A percentile compares a stretch with the other conserved stretches of the same genome.
Evolutionary conservation across 2,797 vertebrate genomes (phyloP).

Genomic region (Chaetophractus vellerosus): DNA sequence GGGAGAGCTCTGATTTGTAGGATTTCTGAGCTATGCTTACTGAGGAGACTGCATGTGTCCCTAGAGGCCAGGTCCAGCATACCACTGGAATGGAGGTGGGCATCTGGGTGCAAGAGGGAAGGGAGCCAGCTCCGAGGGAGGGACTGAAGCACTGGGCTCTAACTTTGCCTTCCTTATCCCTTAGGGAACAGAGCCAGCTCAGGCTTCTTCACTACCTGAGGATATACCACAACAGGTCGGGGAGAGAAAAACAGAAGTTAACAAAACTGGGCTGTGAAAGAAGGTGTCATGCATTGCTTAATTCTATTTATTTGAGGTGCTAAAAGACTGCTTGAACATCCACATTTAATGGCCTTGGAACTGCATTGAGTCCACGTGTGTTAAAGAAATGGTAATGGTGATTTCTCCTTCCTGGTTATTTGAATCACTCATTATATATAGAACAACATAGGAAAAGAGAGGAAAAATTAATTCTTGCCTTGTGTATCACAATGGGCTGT

Average conservation of each 20-base stretch:
- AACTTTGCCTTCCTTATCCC: neutral
- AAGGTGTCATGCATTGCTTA: neutral
- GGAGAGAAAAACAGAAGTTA: neutral
- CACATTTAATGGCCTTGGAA: neutral
- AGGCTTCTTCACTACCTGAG: neutral
- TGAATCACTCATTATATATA: neutral
- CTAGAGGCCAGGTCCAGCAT: too few relatives aligned
- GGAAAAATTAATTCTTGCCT: neutral
- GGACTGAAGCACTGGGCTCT: neutral
- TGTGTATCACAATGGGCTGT: neutral
- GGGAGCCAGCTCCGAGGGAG: neutral
- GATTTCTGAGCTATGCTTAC: neutral
- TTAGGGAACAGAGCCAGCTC: neutral
- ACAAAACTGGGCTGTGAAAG: neutral
- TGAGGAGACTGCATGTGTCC: neutral
- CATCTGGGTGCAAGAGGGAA: neutral
- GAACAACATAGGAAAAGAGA: constrained; percentile 10
- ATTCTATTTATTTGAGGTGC: neutral
- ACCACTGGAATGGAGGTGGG: neutral
- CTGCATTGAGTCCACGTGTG: rapidly evolving
- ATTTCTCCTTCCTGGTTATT: neutral
- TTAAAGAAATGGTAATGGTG: neutral
- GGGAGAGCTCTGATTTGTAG: neutral
- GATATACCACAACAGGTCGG: neutral
- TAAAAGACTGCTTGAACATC: neutral